phyloP scores from a whole-genome alignment of 2,888 invertebrate genomes.

The Agrotis segetum region DNA sequence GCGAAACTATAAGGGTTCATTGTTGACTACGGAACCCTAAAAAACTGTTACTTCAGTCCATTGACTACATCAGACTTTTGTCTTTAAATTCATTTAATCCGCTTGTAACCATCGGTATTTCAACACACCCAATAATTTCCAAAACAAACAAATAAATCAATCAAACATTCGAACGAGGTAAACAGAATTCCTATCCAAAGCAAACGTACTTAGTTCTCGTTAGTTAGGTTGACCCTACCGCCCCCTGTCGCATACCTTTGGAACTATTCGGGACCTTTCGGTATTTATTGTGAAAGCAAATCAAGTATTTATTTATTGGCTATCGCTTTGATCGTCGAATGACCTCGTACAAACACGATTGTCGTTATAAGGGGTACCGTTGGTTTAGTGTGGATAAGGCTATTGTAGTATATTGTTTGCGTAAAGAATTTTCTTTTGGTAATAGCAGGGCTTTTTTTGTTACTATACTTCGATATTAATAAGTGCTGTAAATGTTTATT shows the following conservation, averaged over 20 bases:
- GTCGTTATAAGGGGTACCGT: conserved; percentile 79
- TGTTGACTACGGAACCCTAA: no score
- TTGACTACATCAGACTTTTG: no score
- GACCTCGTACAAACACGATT: conserved; percentile 83
- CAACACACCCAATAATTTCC: conserved; percentile 48
- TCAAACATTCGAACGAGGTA: conserved; percentile 64
- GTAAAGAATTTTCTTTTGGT: neutral
- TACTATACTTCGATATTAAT: neutral
- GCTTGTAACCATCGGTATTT: neutral
- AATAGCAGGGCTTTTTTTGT: neutral
- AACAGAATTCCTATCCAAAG: conserved; percentile 73
- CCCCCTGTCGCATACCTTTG: conserved; percentile 79
- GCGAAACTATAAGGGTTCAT: no score
- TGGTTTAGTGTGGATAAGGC: conserved; percentile 70
- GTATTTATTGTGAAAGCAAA: conserved; percentile 89
- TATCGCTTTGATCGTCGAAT: conserved; percentile 87
- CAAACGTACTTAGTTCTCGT: conserved; percentile 83
- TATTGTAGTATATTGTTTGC: neutral
- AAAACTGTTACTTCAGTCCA: no score
- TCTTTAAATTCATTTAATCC: neutral
- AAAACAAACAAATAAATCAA: conserved; percentile 68
- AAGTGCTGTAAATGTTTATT: neutral
- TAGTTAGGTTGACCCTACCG: conserved; percentile 77
- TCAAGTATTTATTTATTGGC: conserved; percentile 90
- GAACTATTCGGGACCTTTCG: conserved; percentile 81